Percentiles rank a stretch among this genome's conserved stretches.
Conservation (phyloP, 2,113 vertebrate species). For the Festucalex cinctus region DNA sequence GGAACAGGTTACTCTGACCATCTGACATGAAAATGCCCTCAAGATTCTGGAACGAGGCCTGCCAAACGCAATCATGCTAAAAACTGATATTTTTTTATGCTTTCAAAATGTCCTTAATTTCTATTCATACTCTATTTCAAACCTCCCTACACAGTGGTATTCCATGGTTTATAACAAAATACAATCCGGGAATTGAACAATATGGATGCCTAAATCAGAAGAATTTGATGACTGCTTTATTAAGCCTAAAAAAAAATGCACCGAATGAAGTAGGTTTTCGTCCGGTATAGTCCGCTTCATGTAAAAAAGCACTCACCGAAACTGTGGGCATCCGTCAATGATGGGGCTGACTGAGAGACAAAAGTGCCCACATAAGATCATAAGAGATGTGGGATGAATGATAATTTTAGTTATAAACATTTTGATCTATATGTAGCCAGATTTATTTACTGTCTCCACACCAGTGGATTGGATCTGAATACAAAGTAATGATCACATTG, state of each 20-base stretch:
- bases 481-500: constrained; percentile 42
- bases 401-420: constrained; percentile 40
- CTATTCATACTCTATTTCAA: background rate
- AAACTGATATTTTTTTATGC: background rate
- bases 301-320: too few relatives aligned
- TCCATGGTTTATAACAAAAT: background rate
- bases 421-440: constrained; percentile 33
- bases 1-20: constrained; percentile 23
- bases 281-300: too few relatives aligned
- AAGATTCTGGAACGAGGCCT: constrained; percentile 30
- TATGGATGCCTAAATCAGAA: too few relatives aligned
- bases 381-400: constrained; percentile 32
- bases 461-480: constrained; percentile 50
- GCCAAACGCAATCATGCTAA: background rate
- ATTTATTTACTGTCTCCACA: constrained; percentile 27
- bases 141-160: background rate
- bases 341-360: too few relatives aligned
- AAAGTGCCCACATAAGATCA: constrained; percentile 12
- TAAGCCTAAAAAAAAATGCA: too few relatives aligned
- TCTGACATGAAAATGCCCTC: constrained; percentile 40
- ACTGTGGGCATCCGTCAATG: too few relatives aligned
- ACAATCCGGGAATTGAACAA: too few relatives aligned
- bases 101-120: background rate
- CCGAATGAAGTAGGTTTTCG: too few relatives aligned
- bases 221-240: too few relatives aligned